Base-by-base conservation (phyloP, 2,888 invertebrate species). In the Nemotelus nigrinus region DNA sequence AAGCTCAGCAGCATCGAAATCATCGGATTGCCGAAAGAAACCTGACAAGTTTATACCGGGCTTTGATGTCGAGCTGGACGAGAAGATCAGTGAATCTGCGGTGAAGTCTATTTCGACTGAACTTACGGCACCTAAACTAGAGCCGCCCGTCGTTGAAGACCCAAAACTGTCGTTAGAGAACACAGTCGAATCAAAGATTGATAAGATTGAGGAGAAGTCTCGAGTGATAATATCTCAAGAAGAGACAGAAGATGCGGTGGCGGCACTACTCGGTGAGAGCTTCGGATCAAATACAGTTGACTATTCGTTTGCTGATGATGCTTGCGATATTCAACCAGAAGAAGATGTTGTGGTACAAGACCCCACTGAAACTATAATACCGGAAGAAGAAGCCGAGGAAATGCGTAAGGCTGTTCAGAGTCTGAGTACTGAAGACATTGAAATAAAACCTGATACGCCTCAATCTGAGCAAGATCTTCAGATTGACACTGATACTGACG, bases 171-270 rank as follows among this genome's bases (percentile, higher is more conserved):
- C 85, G 60, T 83, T 86, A 7, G 87, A 85, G 81, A 88, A 88
- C 8, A 84, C 85, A 0, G 84, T 87, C 3, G 88, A 85, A 83
- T 86, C 84, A 77, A 86, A 87, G 8, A 81, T 88, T 2, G 90
- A 91, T 72, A 91, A 91, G 83, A 80, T 86, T 0, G 93, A 94
- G 80, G 94, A 94, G 83, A 95, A 94, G 83, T 93, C 93, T 0
- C 90, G 95, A 68, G 94, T 93, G 7, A 89, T 94, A 0, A 96
- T 96, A 83, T 96, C 96, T 0, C 96, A 96, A 86, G 96, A 96
- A 88, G 96, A 96, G 87, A 96, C 96, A 0, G 96, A 95, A 86
- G 96, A 96, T 85, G 96, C 96, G 0, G 96, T 96, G 0, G 96
- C 96, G 6, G 96, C 96, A 0, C 87, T 96, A 47, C 87, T 96